Conservation (phyloP, 2,888 invertebrate genomes). For the Drosophila anomalata region DNA sequence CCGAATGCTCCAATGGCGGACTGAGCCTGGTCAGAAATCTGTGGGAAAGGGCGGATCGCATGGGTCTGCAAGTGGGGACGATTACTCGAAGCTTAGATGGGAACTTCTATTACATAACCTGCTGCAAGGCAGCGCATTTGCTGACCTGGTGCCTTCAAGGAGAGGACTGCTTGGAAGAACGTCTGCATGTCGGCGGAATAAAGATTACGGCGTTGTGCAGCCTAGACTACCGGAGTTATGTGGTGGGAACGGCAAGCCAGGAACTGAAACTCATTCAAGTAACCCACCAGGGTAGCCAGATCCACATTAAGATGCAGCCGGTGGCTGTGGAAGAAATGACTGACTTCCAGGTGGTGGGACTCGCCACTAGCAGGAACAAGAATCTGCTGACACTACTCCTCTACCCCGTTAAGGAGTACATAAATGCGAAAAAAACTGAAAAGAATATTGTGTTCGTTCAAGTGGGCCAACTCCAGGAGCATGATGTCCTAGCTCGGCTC, state of each 20-base stretch:
- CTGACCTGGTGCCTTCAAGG: constrained; percentile 68
- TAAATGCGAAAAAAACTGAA: constrained; percentile 9
- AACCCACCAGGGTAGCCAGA: constrained; percentile 33
- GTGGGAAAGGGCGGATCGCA: constrained; percentile 77
- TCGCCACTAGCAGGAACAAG: constrained; percentile 65
- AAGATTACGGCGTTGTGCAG: constrained; percentile 78
- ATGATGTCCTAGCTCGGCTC: constrained; percentile 31
- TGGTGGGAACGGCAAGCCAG: constrained; percentile 67
- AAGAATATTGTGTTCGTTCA: constrained; percentile 20
- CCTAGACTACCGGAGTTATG: constrained; percentile 57
- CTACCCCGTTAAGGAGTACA: constrained; percentile 69
- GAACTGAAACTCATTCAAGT: constrained; percentile 59
- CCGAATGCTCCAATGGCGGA: neutral
- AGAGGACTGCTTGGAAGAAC: constrained; percentile 46
- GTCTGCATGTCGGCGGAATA: constrained; percentile 67
- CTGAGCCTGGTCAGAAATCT: constrained; percentile 62
- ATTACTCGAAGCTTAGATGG: constrained; percentile 48
- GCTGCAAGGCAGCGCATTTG: constrained; percentile 75
- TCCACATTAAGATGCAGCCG: constrained; percentile 44
- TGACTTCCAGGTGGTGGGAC: constrained; percentile 72
- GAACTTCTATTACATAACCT: constrained; percentile 66
- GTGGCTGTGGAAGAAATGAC: constrained; percentile 46
- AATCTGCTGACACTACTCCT: constrained; percentile 69
- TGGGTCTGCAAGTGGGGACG: constrained; percentile 66
- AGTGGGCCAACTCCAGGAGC: constrained; percentile 45